Percentiles rank a stretch among this genome's conserved stretches.
These are phyloP conservation scores for Montipora foliosa DNA, from an alignment of 64 coral and sea anemone species.

Conservation along the genomic window DNA sequence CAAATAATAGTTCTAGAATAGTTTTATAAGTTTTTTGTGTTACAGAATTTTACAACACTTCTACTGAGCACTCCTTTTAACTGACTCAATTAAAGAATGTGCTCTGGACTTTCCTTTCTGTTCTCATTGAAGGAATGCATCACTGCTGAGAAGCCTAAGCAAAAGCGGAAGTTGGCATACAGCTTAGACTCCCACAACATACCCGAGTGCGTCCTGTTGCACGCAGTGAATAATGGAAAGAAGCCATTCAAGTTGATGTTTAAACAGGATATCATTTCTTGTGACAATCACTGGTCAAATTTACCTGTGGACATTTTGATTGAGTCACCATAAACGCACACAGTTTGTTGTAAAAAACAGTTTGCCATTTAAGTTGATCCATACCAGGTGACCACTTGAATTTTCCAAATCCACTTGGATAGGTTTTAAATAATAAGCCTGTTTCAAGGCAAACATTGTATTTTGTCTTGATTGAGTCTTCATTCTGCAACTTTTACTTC, in stretches of 20 bases:
- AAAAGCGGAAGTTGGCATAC: slow-evolving; percentile 44
- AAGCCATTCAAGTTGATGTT: slow-evolving; percentile 3
- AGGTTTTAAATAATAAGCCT: too few relatives aligned
- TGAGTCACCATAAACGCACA: not conserved
- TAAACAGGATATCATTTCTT: not conserved
- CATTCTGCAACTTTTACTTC: too few relatives aligned
- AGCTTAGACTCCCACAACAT: not conserved
- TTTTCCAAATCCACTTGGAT: too few relatives aligned
- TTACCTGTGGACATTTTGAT: slow-evolving; percentile 15
- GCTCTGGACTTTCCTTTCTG: not conserved
- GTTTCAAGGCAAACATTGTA: too few relatives aligned
- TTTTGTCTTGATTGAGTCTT: too few relatives aligned
- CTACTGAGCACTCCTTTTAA: too few relatives aligned
- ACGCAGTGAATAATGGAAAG: not conserved
- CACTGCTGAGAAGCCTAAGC: not conserved
- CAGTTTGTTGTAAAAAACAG: not conserved
- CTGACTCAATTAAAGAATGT: too few relatives aligned
- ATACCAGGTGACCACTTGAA: too few relatives aligned
- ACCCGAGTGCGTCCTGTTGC: slow-evolving; percentile 26
- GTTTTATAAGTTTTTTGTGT: too few relatives aligned
- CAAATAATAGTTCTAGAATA: too few relatives aligned
- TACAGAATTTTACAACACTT: too few relatives aligned
- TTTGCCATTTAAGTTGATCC: too few relatives aligned
- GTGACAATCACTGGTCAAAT: slow-evolving; percentile 8
- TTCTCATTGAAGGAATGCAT: slow-evolving; percentile 6